These are phyloP conservation scores for Pterobdella sp. DNA, from an alignment of 2,888 invertebrate genomes.

Conservation along the genomic window DNA sequence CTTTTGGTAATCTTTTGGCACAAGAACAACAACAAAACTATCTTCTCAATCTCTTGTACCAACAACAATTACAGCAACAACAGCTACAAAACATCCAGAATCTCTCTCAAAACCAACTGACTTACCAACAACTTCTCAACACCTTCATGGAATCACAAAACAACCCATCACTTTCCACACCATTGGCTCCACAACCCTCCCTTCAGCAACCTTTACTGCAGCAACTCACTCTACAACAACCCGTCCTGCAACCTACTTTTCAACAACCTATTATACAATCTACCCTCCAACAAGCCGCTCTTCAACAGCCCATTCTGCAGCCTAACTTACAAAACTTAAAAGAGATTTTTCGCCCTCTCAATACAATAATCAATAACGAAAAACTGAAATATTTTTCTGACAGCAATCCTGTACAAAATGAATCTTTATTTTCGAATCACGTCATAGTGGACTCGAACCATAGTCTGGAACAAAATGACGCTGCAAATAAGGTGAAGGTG, in stretches of 20 bases:
- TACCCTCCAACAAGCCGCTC: not conserved
- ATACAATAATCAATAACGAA: too few species aligned
- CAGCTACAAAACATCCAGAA: constrained; percentile 27
- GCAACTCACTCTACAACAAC: not conserved
- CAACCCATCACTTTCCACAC: not conserved
- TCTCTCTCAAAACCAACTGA: not conserved
- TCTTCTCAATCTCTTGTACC: constrained; percentile 6
- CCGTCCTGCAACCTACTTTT: not conserved
- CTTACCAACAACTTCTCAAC: not conserved
- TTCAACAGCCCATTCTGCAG: not conserved
- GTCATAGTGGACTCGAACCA: not conserved
- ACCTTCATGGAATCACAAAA: not conserved
- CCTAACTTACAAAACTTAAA: not conserved
- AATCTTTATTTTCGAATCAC: not conserved
- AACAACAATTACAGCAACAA: constrained; percentile 28
- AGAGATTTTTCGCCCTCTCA: too few species aligned
- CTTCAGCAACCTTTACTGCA: not conserved
- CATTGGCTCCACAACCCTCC: not conserved
- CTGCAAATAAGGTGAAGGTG: not conserved
- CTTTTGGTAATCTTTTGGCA: not conserved
- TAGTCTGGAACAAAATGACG: too few species aligned
- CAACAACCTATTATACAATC: not conserved
- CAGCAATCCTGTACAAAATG: not conserved
- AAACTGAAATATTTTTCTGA: too few species aligned
- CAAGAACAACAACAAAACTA: constrained; percentile 1